These are phyloP conservation scores for Eubasilissa regina DNA, from an alignment of 1,140 invertebrate genomes.

Conservation along the genomic window DNA sequence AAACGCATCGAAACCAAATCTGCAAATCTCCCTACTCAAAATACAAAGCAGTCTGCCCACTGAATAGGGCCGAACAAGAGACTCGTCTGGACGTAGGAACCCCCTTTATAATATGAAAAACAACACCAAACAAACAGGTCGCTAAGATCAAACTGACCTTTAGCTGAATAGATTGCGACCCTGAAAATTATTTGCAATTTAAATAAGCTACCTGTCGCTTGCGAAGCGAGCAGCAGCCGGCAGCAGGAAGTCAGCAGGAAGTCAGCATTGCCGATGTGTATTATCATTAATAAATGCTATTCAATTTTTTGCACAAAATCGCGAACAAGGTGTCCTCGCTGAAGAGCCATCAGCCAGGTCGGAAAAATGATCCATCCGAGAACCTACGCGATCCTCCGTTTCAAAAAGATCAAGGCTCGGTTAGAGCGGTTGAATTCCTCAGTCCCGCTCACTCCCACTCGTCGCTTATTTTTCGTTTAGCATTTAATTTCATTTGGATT, in stretches of 20 bases:
- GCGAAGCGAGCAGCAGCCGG: no score
- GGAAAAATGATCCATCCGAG: not conserved
- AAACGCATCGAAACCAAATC: conserved; percentile 37
- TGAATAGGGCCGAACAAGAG: conserved; percentile 15
- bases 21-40: conserved; percentile 40
- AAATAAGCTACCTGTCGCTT: conserved; percentile 18
- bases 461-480: conserved; percentile 16
- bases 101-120: not conserved
- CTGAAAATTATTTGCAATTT: not conserved
- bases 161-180: conserved; percentile 29
- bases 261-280: not conserved
- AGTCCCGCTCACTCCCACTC: conserved; percentile 31
- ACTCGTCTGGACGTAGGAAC: conserved; percentile 1
- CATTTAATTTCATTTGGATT: conserved; percentile 33
- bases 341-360: conserved; percentile 3
- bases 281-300: not conserved
- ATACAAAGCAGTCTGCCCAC: not conserved
- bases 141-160: conserved; percentile 52
- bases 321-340: conserved; percentile 10
- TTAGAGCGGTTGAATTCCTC: conserved; percentile 1
- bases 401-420: conserved; percentile 29
- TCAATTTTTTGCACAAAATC: not conserved
- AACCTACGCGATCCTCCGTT: conserved; percentile 6
- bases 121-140: conserved; percentile 42
- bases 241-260: conserved; percentile 29